Evolutionary conservation across 1,140 invertebrate species (phyloP).

Genomic region (Drosophila ohnishii): DNA sequence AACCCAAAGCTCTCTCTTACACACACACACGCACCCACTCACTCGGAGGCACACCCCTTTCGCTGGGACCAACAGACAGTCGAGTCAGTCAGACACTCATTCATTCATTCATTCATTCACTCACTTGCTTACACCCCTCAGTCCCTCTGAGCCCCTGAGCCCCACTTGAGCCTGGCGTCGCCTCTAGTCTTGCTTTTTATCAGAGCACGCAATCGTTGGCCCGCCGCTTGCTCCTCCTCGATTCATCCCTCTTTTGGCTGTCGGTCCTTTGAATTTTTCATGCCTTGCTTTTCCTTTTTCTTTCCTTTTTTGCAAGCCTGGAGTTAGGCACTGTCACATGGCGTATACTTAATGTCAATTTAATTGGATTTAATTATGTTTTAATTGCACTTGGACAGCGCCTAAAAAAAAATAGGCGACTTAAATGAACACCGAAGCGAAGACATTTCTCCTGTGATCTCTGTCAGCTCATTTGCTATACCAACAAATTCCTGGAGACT

Average conservation of each 20-base stretch:
- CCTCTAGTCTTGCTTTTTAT: slow-evolving; percentile 44
- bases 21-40: slow-evolving; percentile 28
- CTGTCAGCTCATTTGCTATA: slow-evolving; percentile 14
- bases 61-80: slow-evolving; percentile 23
- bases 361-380: slow-evolving; percentile 72
- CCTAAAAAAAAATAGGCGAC: slow-evolving; percentile 7
- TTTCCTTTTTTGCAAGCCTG: slow-evolving; percentile 6
- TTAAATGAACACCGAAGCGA: not conserved
- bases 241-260: slow-evolving; percentile 23
- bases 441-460: slow-evolving; percentile 14
- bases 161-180: slow-evolving; percentile 20
- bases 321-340: slow-evolving; percentile 18
- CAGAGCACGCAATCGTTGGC: slow-evolving; percentile 44
- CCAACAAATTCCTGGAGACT: slow-evolving; percentile 4
- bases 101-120: slow-evolving; percentile 41
- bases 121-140: slow-evolving; percentile 13
- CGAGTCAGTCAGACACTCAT: slow-evolving; percentile 28
- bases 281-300: slow-evolving; percentile 39
- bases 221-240: not conserved
- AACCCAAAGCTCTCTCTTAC: slow-evolving; percentile 13
- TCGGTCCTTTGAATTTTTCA: slow-evolving; percentile 57
- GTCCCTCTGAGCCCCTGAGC: slow-evolving; percentile 18
- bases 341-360: slow-evolving; percentile 64
- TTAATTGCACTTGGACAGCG: slow-evolving; percentile 46
- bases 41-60: slow-evolving; percentile 23